phyloP scores from a whole-genome alignment of 2,113 vertebrate species.

The Trematomus loennbergii region DNA sequence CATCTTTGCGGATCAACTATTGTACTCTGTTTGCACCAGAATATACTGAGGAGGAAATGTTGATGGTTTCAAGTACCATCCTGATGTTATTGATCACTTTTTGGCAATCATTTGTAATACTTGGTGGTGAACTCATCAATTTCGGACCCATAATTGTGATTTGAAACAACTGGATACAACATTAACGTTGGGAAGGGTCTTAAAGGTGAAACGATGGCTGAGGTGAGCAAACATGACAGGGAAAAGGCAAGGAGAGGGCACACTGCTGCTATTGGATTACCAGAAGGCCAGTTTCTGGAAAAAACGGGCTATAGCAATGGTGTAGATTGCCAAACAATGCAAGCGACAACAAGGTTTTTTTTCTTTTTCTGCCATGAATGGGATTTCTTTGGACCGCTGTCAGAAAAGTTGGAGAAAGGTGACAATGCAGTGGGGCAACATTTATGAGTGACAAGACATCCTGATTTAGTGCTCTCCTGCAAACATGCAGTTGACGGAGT shows the following conservation, averaged over 20 bases:
- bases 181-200: too few relatives aligned
- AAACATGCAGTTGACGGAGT: not conserved
- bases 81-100: too few relatives aligned
- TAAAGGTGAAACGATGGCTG: too few relatives aligned
- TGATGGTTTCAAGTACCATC: not conserved
- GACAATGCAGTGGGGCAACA: not conserved
- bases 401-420: slow-evolving; percentile 4
- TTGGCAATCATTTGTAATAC: too few relatives aligned
- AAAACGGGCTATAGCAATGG: not conserved
- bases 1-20: not conserved
- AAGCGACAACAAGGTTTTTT: not conserved
- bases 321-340: not conserved
- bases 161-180: too few relatives aligned
- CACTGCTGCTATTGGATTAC: not conserved
- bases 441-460: not conserved
- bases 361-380: not conserved
- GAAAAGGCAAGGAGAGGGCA: not conserved
- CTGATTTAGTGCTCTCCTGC: not conserved
- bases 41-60: not conserved
- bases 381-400: slow-evolving; percentile 6
- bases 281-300: not conserved
- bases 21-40: not conserved
- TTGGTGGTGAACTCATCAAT: too few relatives aligned
- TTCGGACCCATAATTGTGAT: too few relatives aligned
- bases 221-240: not conserved